Base-by-base conservation (phyloP, 37 sponge, comb jelly and placozoan genomes). In the Ianthella basta region DNA sequence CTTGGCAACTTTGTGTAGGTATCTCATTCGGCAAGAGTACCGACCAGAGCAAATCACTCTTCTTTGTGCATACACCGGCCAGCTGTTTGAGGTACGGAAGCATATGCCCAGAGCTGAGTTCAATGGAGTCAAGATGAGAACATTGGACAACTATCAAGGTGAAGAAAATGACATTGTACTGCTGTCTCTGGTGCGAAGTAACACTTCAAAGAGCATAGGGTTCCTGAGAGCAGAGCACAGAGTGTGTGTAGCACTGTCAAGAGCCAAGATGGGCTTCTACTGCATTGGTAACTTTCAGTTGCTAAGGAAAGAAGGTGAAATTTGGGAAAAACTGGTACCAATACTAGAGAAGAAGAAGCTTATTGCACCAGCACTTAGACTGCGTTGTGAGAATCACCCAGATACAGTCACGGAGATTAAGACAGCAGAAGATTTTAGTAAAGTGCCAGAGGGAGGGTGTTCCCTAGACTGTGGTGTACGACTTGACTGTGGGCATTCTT, bases 131-230 rank as follows among this genome's bases (percentile, higher is more conserved):
- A 65, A 86, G 25, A 80, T 91, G 32, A 59, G 82, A 36, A 87
- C 94, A 36, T 81, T 98, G 12, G 98, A 98, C 57, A 88, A 93
- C 82, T 98, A 92, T 72, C 98, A 98, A 56, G 99, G 99, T 40
- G 99, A 98, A 81, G 99, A 98, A 72, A 98, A 98, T 86, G 91
- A 95, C 50, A 92, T 96, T 55, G 88, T 98, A 0, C 63, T 98
- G 24, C 83, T 98, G 16, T 92, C 96, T 16, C 84, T 98, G 4
- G 93, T 92, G 15, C 90, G 99, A 24, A 92, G 91, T 34, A 96
- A 94, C 59, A 18, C 60, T 23, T 40, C 60, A 24, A 80, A 68
- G 0, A 91, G 75, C 10, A 82, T 95, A 82, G 99, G 99, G 0
- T 98, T 96, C 59, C 72, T 94, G 37, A 86, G 59, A 18, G 65